These are phyloP conservation scores for Thyatira batis DNA, from an alignment of 2,888 invertebrate genomes.

Conservation along the genomic window DNA sequence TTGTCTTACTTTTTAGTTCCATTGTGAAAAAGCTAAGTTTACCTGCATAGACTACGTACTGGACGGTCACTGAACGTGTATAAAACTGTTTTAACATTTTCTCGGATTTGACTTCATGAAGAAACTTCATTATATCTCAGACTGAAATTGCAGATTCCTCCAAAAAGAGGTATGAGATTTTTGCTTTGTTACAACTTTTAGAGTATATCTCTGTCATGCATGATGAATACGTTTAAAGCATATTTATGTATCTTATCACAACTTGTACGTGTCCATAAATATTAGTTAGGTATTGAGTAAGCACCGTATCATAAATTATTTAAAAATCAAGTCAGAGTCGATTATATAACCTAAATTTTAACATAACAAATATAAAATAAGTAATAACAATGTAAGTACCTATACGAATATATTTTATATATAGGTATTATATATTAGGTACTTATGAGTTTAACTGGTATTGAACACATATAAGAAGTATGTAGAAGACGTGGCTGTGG, in stretches of 20 bases:
- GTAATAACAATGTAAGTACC: no score
- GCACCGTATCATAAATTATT: no score
- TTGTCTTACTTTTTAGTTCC: neutral
- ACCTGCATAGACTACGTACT: neutral
- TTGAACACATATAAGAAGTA: no score
- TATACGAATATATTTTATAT: no score
- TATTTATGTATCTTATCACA: neutral
- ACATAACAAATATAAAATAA: no score
- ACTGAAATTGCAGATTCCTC: neutral
- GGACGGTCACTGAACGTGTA: neutral
- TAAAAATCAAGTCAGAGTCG: no score
- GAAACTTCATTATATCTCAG: neutral
- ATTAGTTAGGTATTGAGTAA: no score
- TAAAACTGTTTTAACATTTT: neutral
- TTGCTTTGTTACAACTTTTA: neutral
- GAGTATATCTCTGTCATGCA: neutral
- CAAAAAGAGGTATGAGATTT: neutral
- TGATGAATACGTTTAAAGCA: neutral
- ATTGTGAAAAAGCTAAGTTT: neutral
- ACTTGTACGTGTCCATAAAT: no score
- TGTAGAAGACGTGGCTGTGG: no score
- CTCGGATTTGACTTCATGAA: neutral
- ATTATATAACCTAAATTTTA: no score
- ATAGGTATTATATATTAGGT: no score
- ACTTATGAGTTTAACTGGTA: no score